Percentiles rank a stretch among this genome's conserved stretches.
These are phyloP conservation scores for Eulemur rubriventer DNA, from an alignment of 2,797 vertebrate species.

Conservation along the genomic window DNA sequence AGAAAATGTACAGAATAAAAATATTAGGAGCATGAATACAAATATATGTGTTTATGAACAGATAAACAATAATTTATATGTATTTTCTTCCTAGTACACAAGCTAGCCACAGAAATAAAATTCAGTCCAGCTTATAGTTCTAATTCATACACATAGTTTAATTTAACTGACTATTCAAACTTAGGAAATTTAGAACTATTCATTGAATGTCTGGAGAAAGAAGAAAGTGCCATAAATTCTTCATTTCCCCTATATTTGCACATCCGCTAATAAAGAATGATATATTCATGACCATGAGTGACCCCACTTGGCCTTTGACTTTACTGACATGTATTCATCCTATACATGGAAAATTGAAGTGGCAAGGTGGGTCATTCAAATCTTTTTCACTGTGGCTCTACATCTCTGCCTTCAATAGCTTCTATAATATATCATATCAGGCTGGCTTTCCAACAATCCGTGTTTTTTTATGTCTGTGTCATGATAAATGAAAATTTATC, in stretches of 20 bases:
- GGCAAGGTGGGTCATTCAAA: accelerated
- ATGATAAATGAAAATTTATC: neutral
- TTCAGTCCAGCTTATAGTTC: neutral
- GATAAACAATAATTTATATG: neutral
- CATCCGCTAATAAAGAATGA: neutral
- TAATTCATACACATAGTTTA: neutral
- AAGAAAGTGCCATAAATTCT: neutral
- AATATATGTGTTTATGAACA: neutral
- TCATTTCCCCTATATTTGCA: neutral
- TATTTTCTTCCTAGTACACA: neutral
- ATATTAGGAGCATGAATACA: neutral
- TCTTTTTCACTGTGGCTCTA: neutral
- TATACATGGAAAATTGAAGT: neutral
- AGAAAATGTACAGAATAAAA: neutral
- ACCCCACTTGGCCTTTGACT: neutral
- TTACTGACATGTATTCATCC: neutral
- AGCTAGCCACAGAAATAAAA: neutral
- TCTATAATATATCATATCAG: neutral
- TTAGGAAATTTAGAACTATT: neutral
- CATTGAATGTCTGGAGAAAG: neutral
- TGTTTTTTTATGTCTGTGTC: neutral
- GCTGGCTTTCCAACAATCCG: neutral
- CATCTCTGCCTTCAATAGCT: neutral
- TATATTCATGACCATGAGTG: neutral
- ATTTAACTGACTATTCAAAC: neutral